These are phyloP conservation scores for Hemibagrus wyckioides DNA, from an alignment of 2,113 vertebrate genomes.

Conservation along the genomic window DNA sequence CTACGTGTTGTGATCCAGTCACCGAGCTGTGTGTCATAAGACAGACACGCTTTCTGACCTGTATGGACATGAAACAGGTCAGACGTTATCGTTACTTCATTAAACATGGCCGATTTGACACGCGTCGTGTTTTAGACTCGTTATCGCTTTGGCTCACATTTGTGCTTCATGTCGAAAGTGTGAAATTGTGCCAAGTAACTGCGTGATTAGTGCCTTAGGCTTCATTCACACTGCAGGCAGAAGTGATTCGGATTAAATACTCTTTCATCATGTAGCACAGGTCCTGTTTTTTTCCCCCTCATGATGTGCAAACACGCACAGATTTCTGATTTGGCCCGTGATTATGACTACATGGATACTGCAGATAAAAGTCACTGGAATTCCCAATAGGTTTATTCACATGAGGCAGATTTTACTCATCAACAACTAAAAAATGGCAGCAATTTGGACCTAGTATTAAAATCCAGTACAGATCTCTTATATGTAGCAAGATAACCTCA, in stretches of 20 bases:
- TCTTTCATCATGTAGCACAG: background rate
- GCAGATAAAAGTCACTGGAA: background rate
- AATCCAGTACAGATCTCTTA: background rate
- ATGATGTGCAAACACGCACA: too few species aligned
- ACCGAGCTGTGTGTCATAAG: background rate
- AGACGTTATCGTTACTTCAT: background rate
- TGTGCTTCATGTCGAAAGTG: background rate
- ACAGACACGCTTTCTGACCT: background rate
- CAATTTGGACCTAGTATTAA: background rate
- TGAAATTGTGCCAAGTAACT: background rate
- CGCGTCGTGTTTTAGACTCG: background rate
- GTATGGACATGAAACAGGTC: background rate
- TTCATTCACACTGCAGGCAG: background rate
- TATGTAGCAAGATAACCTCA: background rate
- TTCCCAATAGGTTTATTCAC: background rate
- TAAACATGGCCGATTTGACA: slow-evolving; percentile 19
- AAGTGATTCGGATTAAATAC: background rate
- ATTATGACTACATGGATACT: background rate
- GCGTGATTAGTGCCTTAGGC: background rate
- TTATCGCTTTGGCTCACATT: slow-evolving; percentile 10
- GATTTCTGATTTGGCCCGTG: background rate
- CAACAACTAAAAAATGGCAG: background rate
- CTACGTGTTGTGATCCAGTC: background rate
- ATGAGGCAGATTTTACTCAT: background rate
- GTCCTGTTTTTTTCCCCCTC: background rate